Base-by-base conservation (phyloP, 2,888 invertebrate species). In the Tetranychus truncatus region DNA sequence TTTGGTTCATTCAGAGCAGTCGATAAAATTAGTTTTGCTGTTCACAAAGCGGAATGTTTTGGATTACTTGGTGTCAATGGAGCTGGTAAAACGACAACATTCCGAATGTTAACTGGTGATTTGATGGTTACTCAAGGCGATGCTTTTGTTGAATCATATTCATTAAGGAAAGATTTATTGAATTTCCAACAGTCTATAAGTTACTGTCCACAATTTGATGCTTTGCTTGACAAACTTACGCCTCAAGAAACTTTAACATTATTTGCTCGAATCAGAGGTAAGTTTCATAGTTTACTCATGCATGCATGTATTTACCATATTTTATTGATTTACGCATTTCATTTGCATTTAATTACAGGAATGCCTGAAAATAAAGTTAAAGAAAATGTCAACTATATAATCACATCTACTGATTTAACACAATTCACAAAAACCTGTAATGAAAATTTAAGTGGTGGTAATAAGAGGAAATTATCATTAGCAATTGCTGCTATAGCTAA, bases 161-260 rank as follows among this genome's bases (percentile, higher is more conserved):
- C 20, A 9, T 24, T 72, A 44, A 6, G 20, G 8, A 72, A 44
- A 44, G 8, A 44, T 45, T 34, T 72, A 24, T 8, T 44, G 15
- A 45, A 45, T 24, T 72, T 24, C 15, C 73, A 34, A 73, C 85
- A 86, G 74, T 85, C 87, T 77, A 87, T 93, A 81, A 92, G 93
- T 45, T 95, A 95, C 83, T 95, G 95, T 82, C 94, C 95, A 0
- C 95, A 95, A 84, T 89, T 88, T 82, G 88, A 90, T 83, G 91
- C 91, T 0, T 83, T 93, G 69, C 89, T 92, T 80, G 87, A 86
- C 75, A 75, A 76, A 45, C 72, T 80, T 44, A 78, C 79, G 18
- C 78, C 77, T 9, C 46, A 76, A 65, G 79, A 79, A 75, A 78
- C 74, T 73, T 67, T 79, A 34, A 65, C 15, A 6, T 73, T 79